Conservation (phyloP, 2,113 vertebrate genomes). For the Amazona guildingii region DNA sequence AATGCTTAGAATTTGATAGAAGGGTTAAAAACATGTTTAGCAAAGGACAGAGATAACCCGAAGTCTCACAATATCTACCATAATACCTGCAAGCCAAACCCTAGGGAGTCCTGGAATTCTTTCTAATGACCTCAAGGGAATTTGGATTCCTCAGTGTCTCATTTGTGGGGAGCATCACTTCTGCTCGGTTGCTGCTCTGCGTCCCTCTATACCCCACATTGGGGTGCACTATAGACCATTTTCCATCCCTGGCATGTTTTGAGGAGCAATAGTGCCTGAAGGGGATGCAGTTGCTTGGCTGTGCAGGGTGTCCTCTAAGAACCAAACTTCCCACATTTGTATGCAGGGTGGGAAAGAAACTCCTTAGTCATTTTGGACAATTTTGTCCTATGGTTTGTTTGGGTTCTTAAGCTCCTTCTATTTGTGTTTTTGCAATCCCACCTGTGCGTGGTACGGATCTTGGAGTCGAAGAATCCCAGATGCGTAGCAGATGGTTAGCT, state of each 20-base stretch:
- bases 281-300: not conserved
- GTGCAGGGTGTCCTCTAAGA: not conserved
- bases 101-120: not conserved
- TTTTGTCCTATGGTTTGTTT: constrained; percentile 32
- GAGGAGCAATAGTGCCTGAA: not conserved
- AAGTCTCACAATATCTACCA: not conserved
- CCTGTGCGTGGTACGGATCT: constrained; percentile 60
- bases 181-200: not conserved
- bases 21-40: not conserved
- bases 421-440: constrained; percentile 61
- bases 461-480: constrained; percentile 67
- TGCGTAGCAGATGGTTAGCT: constrained; percentile 75
- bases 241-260: accelerated
- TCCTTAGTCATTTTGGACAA: constrained; percentile 2
- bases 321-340: not conserved
- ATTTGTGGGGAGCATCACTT: not conserved
- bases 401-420: constrained; percentile 29
- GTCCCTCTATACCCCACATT: not conserved
- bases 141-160: not conserved
- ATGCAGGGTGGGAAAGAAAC: not conserved
- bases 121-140: not conserved
- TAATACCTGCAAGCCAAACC: not conserved
- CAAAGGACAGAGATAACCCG: not conserved
- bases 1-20: not conserved
- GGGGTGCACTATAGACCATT: accelerated